Evolutionary conservation across 2,888 invertebrate genomes (phyloP), one percentile per base, ranked within the genome.

Genomic region (Acanthosoma haemorrhoidale): DNA sequence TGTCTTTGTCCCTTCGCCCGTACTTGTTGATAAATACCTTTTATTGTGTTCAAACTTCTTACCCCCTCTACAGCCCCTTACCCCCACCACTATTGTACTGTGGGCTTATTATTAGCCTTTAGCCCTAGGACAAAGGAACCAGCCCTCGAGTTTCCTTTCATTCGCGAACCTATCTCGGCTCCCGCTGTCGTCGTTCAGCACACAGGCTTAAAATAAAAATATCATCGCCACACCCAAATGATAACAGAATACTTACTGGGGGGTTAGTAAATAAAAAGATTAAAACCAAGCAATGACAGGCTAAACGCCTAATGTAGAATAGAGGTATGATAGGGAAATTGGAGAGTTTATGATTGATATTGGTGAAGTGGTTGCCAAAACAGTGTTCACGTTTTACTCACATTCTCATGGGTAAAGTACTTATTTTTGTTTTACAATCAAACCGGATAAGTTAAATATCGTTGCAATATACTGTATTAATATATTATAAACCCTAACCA

Each of bases 1-100:
- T 25, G 38, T 38, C 61, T 13, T 38, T 61, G 38, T 38, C 21
- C 38, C 34, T 8, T 13, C 25, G 3, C 38, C 25, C n/a, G 21
- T 61, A 61, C 38, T 61, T 61, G 61, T 38, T 61, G 38, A 61
- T 61, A 61, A 61, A 61, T 61, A 61, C 61, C 38, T 61, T 36
- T 61, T 21, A 38, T 61, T 38, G 34, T 25, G 25, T 61, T 61
- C 6, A 34, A 61, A 38, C 61, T 61, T 25, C 21, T 36, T 61
- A 36, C 21, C n/a, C 15, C 16, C 34, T n/a, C 61, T 13, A n/a
- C 41, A 4, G 4, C 41, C 41, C n/a, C n/a, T 41, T 5, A n/a
- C 6, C 8, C 6, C 36, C 11, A 9, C 36, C 36, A 36, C 16
- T 36, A 61, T 61, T 61, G 13, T 61, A 38, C 25, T 11, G 8